Base-by-base conservation (phyloP, 2,888 invertebrate genomes). In the Gandaritis pyraliata region DNA sequence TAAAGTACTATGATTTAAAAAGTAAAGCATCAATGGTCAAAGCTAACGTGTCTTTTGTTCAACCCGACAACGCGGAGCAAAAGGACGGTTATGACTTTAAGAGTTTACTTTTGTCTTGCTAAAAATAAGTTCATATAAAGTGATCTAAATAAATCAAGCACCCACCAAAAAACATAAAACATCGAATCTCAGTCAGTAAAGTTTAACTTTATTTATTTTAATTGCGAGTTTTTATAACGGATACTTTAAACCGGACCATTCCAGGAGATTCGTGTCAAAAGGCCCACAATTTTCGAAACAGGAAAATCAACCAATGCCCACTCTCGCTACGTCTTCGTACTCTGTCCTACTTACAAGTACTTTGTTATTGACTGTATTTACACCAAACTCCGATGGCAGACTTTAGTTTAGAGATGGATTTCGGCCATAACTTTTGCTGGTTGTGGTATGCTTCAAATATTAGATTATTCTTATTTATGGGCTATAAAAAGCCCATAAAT, bases 1-100 rank as follows among this genome's bases (percentile, higher is more conserved):
- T 85, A 84, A 82, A 81, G 73, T 79, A 46, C 36, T 45, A 77
- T 73, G 68, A 75, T 70, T 76, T 77, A 72, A 72, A 61, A 71
- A 59, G 57, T 36, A 45, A 51, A 39, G 45, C 52, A 23, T 43
- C 58, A 46, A 55, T 58, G 53, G 39, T 38, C 45, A 11, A 52
- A 36, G 6, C 30, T 41, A 60, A 43, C 38, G 33, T 11, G 36
- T 13, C 1, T 58, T 16, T 18, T 38, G 11, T 45, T 58, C n/a
- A n/a, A n/a, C n/a, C n/a, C n/a, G n/a, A n/a, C n/a, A n/a, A n/a
- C n/a, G n/a, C n/a, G n/a, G n/a, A n/a, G n/a, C n/a, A n/a, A n/a
- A 29, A 29, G 29, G 29, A 4, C 6, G 2, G 29, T 29, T 29
- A 29, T 29, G 2, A 33, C n/a, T 15, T 7, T 47, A 10, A n/a